Evolutionary conservation across 1,140 invertebrate species (phyloP).

Genomic region (Magallana gigas): DNA sequence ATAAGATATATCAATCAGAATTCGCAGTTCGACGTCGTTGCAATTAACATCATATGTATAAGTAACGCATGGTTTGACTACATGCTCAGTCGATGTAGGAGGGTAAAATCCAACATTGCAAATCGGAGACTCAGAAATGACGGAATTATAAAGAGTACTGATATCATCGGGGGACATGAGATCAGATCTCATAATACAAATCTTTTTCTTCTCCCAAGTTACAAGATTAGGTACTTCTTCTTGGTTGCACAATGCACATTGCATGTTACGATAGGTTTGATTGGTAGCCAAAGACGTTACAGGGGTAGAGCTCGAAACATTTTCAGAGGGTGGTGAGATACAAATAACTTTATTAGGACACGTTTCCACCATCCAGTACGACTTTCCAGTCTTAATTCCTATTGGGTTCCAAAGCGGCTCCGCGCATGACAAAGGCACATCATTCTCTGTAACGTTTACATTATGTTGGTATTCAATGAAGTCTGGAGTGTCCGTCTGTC

Average conservation of each 20-base stretch:
- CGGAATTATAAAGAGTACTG: neutral
- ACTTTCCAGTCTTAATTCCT: neutral
- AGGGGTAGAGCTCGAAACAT: neutral
- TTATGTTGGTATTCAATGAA: neutral
- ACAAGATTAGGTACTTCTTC: neutral
- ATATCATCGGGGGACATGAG: neutral
- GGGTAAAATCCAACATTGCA: neutral
- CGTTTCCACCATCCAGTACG: neutral
- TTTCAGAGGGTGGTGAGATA: neutral
- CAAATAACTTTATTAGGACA: neutral
- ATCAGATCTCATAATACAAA: neutral
- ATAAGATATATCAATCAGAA: neutral
- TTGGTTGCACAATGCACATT: neutral
- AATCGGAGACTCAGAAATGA: neutral
- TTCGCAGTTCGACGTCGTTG: neutral
- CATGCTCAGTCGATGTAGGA: neutral
- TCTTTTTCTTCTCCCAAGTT: neutral
- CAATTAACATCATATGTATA: neutral
- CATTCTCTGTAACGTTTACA: neutral
- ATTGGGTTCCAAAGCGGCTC: neutral
- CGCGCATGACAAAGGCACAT: neutral
- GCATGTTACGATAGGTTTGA: neutral
- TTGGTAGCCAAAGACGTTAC: neutral
- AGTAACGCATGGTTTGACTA: neutral
- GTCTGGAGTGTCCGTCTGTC: neutral